A percentile compares a stretch with the other conserved stretches of the same genome.
phyloP scores from a whole-genome alignment of 2,888 invertebrate species.

The Neoaliturus tenellus region DNA sequence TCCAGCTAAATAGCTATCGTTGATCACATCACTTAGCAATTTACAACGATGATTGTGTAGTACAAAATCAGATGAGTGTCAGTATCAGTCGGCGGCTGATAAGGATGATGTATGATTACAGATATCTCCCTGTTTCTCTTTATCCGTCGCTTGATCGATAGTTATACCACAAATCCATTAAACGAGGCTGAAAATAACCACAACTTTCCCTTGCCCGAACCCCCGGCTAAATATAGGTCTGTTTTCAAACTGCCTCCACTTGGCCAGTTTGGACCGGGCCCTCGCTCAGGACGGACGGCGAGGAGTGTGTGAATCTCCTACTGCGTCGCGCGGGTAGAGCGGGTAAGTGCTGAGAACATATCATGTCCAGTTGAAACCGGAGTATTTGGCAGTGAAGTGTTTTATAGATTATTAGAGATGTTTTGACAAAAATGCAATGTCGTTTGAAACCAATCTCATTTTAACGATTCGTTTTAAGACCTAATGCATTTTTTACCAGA shows the following conservation, averaged over 20 bases:
- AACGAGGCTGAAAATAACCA: background rate
- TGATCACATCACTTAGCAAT: too few species aligned
- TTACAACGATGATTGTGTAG: too few species aligned
- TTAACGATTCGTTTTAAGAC: too few species aligned
- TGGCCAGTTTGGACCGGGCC: background rate
- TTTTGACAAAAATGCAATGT: too few species aligned
- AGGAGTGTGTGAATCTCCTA: background rate
- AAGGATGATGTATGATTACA: background rate
- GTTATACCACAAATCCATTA: background rate
- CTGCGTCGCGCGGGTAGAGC: background rate
- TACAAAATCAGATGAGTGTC: background rate
- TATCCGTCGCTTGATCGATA: background rate
- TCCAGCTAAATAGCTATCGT: too few species aligned
- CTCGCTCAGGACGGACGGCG: background rate
- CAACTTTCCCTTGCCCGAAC: conserved; percentile 1
- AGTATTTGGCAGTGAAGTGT: too few species aligned
- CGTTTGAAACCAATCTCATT: too few species aligned
- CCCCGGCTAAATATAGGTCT: background rate
- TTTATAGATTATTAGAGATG: too few species aligned
- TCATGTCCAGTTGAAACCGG: too few species aligned
- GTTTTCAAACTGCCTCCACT: background rate
- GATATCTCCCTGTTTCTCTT: background rate
- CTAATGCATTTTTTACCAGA: too few species aligned
- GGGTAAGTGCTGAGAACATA: background rate
- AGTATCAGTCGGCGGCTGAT: background rate